Base-by-base conservation (phyloP, 2,113 vertebrate genomes). In the Triplophysa rosa region DNA sequence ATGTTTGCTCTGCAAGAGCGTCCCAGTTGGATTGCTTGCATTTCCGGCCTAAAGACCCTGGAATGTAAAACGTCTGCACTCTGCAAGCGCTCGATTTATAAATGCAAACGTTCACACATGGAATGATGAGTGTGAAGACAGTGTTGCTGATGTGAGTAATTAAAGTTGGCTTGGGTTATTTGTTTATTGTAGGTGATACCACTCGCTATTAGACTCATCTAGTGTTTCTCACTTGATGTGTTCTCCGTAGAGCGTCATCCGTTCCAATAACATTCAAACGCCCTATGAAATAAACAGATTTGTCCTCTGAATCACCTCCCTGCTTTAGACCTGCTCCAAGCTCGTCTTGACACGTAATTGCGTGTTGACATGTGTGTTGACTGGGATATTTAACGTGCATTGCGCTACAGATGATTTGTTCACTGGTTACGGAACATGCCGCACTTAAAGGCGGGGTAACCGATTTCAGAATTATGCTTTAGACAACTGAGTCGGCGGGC, bases 281-380 rank as follows among this genome's bases (percentile, higher is more conserved):
- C 74, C 33, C 77, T 47, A 19, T 63, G 58, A 61, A 78, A 80
- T 67, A 80, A 73, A 72, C 73, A 72, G 4, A 45, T 69, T 68
- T 42, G 8, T 79, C 67, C 62, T 77, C 62, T 9, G 29, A 33
- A 45, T 77, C 71, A n/a, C 61, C 66, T 56, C 54, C 54, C 74
- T 67, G 62, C 64, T 33, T n/a, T 59, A 56, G 33, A 70, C 6
- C 10, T 29, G 72, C 47, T 52, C 52, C 37, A n/a, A 63, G 45
- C 65, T 13, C 26, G 40, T 42, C 23, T 11, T 49, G 33, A 37
- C 6, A 45, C 9, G 2, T 45, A 45, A 13, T 6, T 17, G 49
- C 14, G 14, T 17, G 49, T 54, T 19, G 14, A 54, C 67, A 29
- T 24, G 26, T 54, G n/a, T n/a, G n/a, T n/a, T n/a, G n/a, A n/a